phyloP scores from a whole-genome alignment of 2,797 vertebrate genomes.

The Pantherophis alleghaniensis region DNA sequence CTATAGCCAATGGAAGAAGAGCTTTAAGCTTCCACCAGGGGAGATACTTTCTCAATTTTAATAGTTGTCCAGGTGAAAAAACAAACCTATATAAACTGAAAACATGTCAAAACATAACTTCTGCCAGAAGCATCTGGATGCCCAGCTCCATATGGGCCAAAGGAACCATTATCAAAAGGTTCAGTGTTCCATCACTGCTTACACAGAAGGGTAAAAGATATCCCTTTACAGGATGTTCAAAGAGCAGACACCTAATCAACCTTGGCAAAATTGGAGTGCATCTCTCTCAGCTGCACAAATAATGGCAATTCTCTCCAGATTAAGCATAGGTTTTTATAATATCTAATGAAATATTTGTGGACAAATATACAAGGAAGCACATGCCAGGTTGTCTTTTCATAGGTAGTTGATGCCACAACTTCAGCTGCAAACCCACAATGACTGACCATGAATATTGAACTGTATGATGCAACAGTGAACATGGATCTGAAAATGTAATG shows the following conservation, averaged over 20 bases:
- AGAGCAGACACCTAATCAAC: not conserved
- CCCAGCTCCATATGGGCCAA: not conserved
- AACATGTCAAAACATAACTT: not conserved
- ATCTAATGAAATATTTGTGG: not conserved
- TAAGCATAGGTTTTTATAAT: not conserved
- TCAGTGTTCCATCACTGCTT: not conserved
- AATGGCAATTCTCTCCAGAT: not conserved
- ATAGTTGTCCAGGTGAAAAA: not conserved
- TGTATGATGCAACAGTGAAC: not conserved
- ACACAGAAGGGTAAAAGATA: not conserved
- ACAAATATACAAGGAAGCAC: not conserved
- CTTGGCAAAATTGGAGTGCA: not conserved
- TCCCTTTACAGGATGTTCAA: not conserved
- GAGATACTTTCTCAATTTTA: not conserved
- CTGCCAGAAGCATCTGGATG: not conserved
- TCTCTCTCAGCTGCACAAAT: not conserved
- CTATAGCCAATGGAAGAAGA: not conserved
- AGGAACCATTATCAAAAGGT: not conserved
- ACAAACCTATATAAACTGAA: not conserved
- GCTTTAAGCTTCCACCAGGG: not conserved
- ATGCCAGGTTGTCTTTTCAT: not conserved
- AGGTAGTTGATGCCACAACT: not conserved
- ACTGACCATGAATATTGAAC: not conserved
- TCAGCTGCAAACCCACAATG: not conserved
- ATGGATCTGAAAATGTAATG: not conserved